phyloP scores from a whole-genome alignment of 2,797 vertebrate genomes.

The Diceros bicornis region DNA sequence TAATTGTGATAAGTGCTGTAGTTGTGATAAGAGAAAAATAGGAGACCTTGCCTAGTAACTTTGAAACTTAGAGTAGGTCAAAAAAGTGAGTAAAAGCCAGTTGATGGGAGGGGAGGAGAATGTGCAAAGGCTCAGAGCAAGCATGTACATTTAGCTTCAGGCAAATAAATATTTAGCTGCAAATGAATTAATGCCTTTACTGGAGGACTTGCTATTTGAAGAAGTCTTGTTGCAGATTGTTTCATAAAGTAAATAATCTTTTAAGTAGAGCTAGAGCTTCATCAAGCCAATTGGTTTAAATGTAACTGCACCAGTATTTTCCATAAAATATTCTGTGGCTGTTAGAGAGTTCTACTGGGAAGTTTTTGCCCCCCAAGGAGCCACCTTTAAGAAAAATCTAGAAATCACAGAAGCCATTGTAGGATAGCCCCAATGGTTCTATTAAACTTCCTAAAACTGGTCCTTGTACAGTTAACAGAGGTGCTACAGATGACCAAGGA shows the following conservation, averaged over 20 bases:
- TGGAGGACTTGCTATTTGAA: slow-evolving; percentile 58
- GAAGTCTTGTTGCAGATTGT: slow-evolving; percentile 53
- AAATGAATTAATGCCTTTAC: slow-evolving; percentile 51
- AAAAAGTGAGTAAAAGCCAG: slow-evolving; percentile 42
- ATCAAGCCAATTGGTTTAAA: slow-evolving; percentile 31
- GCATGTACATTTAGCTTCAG: background rate
- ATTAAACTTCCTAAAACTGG: slow-evolving; percentile 33
- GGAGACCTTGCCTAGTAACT: slow-evolving; percentile 39
- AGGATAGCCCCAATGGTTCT: background rate
- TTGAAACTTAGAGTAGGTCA: slow-evolving; percentile 28
- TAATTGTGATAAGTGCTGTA: background rate
- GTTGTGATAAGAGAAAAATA: background rate
- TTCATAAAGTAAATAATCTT: slow-evolving; percentile 62
- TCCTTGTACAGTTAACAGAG: slow-evolving; percentile 18
- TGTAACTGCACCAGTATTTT: background rate
- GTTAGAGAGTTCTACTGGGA: background rate
- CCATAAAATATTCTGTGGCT: slow-evolving; percentile 11
- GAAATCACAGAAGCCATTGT: slow-evolving; percentile 46
- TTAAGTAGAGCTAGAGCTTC: slow-evolving; percentile 49
- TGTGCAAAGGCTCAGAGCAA: background rate
- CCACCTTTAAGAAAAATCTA: background rate
- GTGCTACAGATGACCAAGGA: slow-evolving; percentile 7
- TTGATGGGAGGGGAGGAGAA: slow-evolving; percentile 23
- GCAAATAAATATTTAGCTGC: slow-evolving; percentile 17
- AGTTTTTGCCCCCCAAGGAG: slow-evolving; percentile 18